phyloP scores from a whole-genome alignment of 2,888 invertebrate genomes.

The Pardosa pseudoannulata region DNA sequence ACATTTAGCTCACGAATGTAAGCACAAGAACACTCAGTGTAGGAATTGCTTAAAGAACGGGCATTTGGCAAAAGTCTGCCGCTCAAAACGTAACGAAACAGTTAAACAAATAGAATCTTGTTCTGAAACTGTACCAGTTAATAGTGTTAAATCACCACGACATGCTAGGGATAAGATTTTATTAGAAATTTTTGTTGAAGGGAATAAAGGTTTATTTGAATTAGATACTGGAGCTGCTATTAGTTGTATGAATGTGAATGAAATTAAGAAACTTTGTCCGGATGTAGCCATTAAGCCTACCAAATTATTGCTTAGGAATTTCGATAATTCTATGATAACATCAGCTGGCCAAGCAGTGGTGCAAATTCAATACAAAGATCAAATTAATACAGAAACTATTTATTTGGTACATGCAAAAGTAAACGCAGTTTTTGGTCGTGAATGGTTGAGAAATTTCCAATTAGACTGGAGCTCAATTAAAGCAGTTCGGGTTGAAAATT shows the following conservation, averaged over 20 bases:
- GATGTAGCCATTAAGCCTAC: slow-evolving; percentile 58
- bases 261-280: slow-evolving; percentile 49
- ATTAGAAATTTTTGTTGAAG: slow-evolving; percentile 54
- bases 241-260: slow-evolving; percentile 48
- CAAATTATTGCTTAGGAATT: slow-evolving; percentile 53
- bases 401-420: slow-evolving; percentile 55
- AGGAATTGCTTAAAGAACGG: slow-evolving; percentile 54
- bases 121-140: slow-evolving; percentile 55
- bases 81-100: slow-evolving; percentile 54
- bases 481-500: slow-evolving; percentile 46
- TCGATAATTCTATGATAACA: slow-evolving; percentile 54
- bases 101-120: slow-evolving; percentile 57
- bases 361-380: slow-evolving; percentile 50
- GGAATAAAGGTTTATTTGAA: slow-evolving; percentile 46
- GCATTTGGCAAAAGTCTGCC: slow-evolving; percentile 57
- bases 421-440: slow-evolving; percentile 55
- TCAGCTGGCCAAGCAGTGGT: slow-evolving; percentile 57
- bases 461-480: slow-evolving; percentile 38
- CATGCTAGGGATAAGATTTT: slow-evolving; percentile 55
- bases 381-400: slow-evolving; percentile 46
- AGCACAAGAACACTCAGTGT: slow-evolving; percentile 54
- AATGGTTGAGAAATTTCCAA: slow-evolving; percentile 51
- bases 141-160: slow-evolving; percentile 55
- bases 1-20: slow-evolving; percentile 55
- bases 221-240: slow-evolving; percentile 51